Evolutionary conservation across 1,140 invertebrate genomes (phyloP), one percentile per base, ranked within the genome.

Genomic region (Eriosoma lanigerum): DNA sequence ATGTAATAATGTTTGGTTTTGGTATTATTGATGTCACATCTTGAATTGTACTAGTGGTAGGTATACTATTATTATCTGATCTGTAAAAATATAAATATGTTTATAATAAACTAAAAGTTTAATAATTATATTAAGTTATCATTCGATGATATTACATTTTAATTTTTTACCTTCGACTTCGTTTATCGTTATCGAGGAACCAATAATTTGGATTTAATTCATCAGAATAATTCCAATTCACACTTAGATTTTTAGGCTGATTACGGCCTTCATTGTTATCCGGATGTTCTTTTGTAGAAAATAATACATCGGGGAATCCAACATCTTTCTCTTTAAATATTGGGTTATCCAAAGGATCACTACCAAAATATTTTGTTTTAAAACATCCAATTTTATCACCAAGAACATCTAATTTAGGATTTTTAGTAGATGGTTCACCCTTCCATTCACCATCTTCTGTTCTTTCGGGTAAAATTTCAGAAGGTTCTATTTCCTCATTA

Each of bases 331-430:
- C 91, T 73, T 88, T 85, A 84, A 93, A 93, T 81, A 93, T 86
- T 0, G 92, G 92, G 87, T 89, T 93, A 82, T 93, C 92, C 72
- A 93, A 85, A 4, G 92, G 92, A 85, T 92, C 88, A 62, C 88
- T 85, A 56, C 91, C 92, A 83, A 93, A 93, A 86, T 90, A 93
- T 86, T 91, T 92, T 5, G 86, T 86, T 85, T 91, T 92, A 24
- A 91, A 89, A 83, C 92, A 93, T 82, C 91, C 89, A n/a, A 93
- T 89, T 86, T 90, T 91, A 82, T 92, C 89, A 6, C 91, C 91
- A 13, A 93, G 85, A 15, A 89, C 89, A 64, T 82, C 82, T 15
- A 90, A 82, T 81, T 88, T 85, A 9, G 87, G 87, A 4, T 46
- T 60, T 12, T 82, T 72, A 50, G 54, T 56, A 82, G 76, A 72